Evolutionary conservation across 2,113 vertebrate genomes (phyloP).

Genomic region (Colinus virginianus): DNA sequence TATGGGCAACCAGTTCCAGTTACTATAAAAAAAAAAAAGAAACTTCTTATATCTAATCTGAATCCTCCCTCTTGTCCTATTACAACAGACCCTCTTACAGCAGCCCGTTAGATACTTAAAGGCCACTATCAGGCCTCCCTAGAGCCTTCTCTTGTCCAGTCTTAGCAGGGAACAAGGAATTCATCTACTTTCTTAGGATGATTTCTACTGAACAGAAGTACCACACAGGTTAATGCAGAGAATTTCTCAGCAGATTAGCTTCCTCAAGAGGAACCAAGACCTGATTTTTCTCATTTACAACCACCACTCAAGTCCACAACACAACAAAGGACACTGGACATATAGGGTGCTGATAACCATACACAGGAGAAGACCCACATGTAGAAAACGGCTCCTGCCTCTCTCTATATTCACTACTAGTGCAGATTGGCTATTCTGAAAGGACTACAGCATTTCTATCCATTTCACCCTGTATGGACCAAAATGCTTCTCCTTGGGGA

Average conservation of each 20-base stretch:
- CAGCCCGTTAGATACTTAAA: too few species aligned
- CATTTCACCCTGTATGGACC: rapidly evolving
- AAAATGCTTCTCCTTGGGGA: background rate
- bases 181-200: background rate
- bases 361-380: background rate
- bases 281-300: background rate
- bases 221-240: rapidly evolving
- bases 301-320: too few species aligned
- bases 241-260: background rate
- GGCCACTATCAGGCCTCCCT: too few species aligned
- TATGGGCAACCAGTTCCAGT: too few species aligned
- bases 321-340: background rate
- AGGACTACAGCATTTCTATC: rapidly evolving
- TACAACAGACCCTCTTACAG: too few species aligned
- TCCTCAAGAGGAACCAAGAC: background rate
- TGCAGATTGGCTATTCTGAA: rapidly evolving
- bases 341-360: background rate
- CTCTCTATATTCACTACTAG: background rate
- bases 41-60: too few species aligned
- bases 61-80: too few species aligned
- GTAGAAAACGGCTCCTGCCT: background rate
- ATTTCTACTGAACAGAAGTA: background rate
- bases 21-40: too few species aligned
- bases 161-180: background rate
- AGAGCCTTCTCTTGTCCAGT: too few species aligned